Evolutionary conservation across 2,797 vertebrate genomes (phyloP).

Genomic region (Adelosebastes latens): DNA sequence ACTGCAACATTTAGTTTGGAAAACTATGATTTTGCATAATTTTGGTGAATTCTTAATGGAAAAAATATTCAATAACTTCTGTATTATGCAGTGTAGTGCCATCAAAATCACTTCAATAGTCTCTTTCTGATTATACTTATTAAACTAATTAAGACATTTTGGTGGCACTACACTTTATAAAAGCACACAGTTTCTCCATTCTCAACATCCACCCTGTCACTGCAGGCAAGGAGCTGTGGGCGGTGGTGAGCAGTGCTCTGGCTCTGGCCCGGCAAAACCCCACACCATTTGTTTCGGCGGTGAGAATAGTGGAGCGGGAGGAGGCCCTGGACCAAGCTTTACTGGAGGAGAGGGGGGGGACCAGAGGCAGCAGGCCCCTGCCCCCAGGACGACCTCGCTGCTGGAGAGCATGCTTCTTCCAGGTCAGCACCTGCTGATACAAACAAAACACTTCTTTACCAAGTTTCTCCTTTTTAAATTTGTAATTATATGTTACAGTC

Average conservation of each 20-base stretch:
- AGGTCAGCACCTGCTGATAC: constrained; percentile 56
- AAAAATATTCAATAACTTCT: no score
- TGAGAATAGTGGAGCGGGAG: constrained; percentile 94
- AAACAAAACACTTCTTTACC: background rate
- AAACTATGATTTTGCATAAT: no score
- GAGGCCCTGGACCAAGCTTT: constrained; percentile 84
- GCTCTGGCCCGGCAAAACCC: constrained; percentile 89
- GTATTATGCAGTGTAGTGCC: no score
- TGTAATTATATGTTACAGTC: no score
- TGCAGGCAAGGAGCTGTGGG: constrained; percentile 87
- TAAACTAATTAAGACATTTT: no score
- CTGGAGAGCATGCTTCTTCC: constrained; percentile 90
- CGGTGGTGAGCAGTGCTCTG: constrained; percentile 86
- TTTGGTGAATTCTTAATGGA: no score
- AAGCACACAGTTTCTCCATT: background rate
- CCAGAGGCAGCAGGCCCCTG: constrained; percentile 70
- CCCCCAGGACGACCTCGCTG: constrained; percentile 88
- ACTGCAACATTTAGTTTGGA: no score
- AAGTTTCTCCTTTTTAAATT: background rate
- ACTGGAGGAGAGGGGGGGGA: constrained; percentile 73
- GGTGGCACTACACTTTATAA: no score
- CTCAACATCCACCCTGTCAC: background rate
- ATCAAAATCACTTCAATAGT: no score
- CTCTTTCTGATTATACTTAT: no score
- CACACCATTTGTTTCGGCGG: constrained; percentile 89